These are phyloP conservation scores for Eumaeus atala DNA, from an alignment of 1,140 invertebrate genomes.

Conservation along the genomic window DNA sequence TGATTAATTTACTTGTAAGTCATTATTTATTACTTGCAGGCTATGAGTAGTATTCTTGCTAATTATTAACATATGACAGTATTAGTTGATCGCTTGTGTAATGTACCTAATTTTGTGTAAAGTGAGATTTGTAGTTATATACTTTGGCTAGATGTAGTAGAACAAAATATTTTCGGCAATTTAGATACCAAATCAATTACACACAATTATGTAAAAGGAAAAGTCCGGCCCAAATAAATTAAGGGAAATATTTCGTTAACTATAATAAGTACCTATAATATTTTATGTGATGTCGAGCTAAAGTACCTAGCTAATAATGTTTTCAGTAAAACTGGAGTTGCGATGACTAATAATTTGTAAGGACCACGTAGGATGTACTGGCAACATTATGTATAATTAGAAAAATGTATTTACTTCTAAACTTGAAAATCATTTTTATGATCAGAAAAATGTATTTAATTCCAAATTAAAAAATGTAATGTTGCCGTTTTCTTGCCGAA, in stretches of 20 bases:
- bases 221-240: constrained; percentile 13
- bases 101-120: no score
- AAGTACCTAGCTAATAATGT: constrained; percentile 50
- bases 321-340: constrained; percentile 50
- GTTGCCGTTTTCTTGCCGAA: not conserved
- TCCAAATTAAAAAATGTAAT: not conserved
- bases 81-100: constrained; percentile 2
- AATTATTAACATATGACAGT: not conserved
- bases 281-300: constrained; percentile 52
- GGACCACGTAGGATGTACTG: constrained; percentile 1
- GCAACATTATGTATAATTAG: constrained; percentile 5
- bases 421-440: constrained; percentile 1
- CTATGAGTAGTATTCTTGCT: not conserved
- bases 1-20: constrained; percentile 60
- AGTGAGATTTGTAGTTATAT: not conserved
- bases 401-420: not conserved
- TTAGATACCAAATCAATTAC: not conserved
- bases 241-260: constrained; percentile 32
- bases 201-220: not conserved
- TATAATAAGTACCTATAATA: constrained; percentile 44
- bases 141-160: not conserved
- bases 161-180: not conserved
- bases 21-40: constrained; percentile 44
- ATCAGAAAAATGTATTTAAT: not conserved
- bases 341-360: constrained; percentile 11